A percentile compares a stretch with the other conserved stretches of the same genome.
phyloP scores from a whole-genome alignment of 2,113 vertebrate genomes.

The Psophia crepitans region DNA sequence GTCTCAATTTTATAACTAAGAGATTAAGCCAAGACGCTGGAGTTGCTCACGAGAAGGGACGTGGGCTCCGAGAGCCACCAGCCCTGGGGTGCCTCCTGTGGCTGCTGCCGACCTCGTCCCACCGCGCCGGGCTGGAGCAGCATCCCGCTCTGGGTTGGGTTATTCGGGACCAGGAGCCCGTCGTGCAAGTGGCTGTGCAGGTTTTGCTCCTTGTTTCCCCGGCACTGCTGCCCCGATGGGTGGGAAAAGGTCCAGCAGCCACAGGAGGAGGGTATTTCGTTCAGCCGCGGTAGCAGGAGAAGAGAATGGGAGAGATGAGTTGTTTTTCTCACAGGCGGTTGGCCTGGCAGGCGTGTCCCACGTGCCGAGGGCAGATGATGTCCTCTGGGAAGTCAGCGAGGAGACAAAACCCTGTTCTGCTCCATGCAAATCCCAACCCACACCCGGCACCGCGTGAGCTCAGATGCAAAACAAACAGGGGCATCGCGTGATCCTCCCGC shows the following conservation, averaged over 20 bases:
- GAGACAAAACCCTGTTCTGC: neutral
- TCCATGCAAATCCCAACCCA: neutral
- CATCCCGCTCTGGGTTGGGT: neutral
- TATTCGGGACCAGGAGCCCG: neutral
- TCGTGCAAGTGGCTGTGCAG: neutral
- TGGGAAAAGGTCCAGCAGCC: neutral
- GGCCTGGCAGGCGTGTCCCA: neutral
- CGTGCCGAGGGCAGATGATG: fast-evolving
- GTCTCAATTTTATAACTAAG: neutral
- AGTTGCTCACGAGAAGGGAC: fast-evolving
- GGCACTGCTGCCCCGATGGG: fast-evolving
- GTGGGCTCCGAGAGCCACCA: neutral
- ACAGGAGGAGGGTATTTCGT: neutral
- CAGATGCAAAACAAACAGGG: neutral
- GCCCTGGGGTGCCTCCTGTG: neutral
- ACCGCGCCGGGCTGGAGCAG: neutral
- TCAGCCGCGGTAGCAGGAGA: neutral
- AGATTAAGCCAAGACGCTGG: neutral
- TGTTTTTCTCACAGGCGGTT: neutral
- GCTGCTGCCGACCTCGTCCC: neutral
- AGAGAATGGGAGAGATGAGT: neutral
- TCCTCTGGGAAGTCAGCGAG: fast-evolving
- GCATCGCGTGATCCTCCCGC: fast-evolving
- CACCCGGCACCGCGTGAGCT: fast-evolving
- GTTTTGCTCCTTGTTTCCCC: neutral